phyloP scores from a whole-genome alignment of 2,113 vertebrate genomes.

The Pterophyllum scalare region DNA sequence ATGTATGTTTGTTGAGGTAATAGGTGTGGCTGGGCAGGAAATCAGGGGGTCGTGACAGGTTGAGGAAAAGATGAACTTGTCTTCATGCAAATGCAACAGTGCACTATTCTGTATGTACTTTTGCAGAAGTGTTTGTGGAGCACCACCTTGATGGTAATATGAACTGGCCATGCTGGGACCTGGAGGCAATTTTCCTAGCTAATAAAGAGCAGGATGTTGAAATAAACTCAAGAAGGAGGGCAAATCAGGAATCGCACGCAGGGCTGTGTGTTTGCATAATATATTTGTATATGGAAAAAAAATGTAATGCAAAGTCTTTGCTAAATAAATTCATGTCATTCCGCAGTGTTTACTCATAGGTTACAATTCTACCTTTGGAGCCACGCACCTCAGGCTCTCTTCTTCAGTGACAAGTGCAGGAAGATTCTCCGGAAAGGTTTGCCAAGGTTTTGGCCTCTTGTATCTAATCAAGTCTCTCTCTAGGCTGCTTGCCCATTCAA shows the following conservation, averaged over 20 bases:
- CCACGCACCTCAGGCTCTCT: conserved; percentile 19
- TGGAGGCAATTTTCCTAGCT: conserved; percentile 47
- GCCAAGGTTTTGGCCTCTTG: conserved; percentile 48
- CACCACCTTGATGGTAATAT: conserved; percentile 44
- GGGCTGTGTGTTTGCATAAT: conserved; percentile 23
- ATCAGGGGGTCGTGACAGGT: conserved; percentile 50
- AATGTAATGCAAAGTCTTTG: background rate
- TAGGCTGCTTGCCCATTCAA: conserved; percentile 40
- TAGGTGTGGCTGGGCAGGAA: conserved; percentile 45
- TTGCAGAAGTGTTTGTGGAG: conserved; percentile 33
- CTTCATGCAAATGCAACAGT: conserved; percentile 51
- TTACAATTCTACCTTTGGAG: conserved; percentile 31
- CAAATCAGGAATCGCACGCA: conserved; percentile 25
- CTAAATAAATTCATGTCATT: conserved; percentile 21
- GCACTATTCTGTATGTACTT: conserved; percentile 17
- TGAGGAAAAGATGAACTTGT: conserved; percentile 51
- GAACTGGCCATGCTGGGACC: conserved; percentile 13
- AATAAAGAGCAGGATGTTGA: conserved; percentile 33
- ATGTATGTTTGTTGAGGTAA: conserved; percentile 45
- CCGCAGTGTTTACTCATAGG: conserved; percentile 4
- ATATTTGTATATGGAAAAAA: background rate
- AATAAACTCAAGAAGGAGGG: conserved; percentile 24
- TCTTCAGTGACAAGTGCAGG: conserved; percentile 20
- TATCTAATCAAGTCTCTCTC: conserved; percentile 56
- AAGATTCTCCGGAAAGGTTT: conserved; percentile 55